A percentile compares a stretch with the other conserved stretches of the same genome.
Conservation (phyloP, 2,797 vertebrate genomes). For the Falco cherrug region DNA sequence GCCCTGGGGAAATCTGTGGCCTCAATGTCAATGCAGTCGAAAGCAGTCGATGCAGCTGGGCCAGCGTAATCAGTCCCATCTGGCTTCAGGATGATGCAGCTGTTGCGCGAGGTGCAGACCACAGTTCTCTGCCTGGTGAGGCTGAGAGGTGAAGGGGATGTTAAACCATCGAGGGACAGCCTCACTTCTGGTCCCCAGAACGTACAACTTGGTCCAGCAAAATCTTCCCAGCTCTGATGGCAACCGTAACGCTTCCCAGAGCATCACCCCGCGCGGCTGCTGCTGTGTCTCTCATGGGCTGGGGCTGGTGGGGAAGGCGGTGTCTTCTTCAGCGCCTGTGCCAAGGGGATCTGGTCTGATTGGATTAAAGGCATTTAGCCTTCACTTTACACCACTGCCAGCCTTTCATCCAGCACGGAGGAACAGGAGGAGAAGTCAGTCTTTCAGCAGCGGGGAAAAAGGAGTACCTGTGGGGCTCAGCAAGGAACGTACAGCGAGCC, state of each 20-base stretch:
- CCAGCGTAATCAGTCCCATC: background rate
- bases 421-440: background rate
- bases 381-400: background rate
- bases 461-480: background rate
- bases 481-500: background rate
- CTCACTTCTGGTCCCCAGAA: background rate
- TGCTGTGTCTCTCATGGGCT: background rate
- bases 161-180: background rate
- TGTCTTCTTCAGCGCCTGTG: background rate
- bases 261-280: accelerated
- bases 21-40: background rate
- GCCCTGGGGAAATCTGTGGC: background rate
- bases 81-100: background rate
- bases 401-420: background rate
- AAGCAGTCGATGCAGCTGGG: background rate
- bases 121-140: background rate
- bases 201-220: background rate
- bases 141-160: background rate
- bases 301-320: background rate
- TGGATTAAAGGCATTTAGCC: background rate
- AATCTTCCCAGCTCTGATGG: background rate
- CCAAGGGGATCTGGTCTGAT: background rate
- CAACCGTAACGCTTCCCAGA: accelerated
- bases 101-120: background rate
- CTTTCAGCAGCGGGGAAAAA: background rate